These are phyloP conservation scores for Gopherus evgoodei DNA, from an alignment of 2,113 vertebrate genomes.

Conservation along the genomic window DNA sequence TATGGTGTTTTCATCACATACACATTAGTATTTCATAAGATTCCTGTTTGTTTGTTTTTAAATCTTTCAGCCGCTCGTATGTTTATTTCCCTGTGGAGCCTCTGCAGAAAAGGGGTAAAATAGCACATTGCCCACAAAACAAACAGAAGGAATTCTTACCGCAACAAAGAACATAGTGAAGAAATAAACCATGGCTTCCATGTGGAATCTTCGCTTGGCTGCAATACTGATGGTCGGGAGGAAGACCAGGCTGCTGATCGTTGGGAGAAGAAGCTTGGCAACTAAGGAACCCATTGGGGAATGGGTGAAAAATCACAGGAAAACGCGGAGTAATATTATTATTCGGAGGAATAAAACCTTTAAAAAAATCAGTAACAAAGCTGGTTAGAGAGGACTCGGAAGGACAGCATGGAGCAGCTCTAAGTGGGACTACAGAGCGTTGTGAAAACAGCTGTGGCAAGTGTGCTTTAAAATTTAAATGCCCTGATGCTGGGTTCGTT, in stretches of 20 bases:
- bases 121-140: background rate
- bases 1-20: background rate
- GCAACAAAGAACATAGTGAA: constrained; percentile 97
- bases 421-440: rapidly evolving
- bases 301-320: background rate
- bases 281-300: constrained; percentile 89
- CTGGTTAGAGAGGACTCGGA: background rate
- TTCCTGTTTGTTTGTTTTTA: background rate
- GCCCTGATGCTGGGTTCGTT: constrained; percentile 44
- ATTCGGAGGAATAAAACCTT: background rate
- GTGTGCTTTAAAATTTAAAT: constrained; percentile 86
- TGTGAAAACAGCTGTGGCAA: constrained; percentile 72
- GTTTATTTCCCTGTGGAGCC: background rate
- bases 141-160: constrained; percentile 81
- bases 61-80: background rate
- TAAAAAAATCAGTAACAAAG: background rate
- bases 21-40: background rate
- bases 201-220: constrained; percentile 93
- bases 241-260: constrained; percentile 92
- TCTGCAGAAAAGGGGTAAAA: rapidly evolving
- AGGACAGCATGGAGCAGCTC: background rate
- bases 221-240: constrained; percentile 92
- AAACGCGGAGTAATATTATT: background rate
- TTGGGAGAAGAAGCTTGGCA: constrained; percentile 94
- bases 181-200: constrained; percentile 99